Base-by-base conservation (phyloP, 2,113 vertebrate genomes). In the Collichthys lucidus region DNA sequence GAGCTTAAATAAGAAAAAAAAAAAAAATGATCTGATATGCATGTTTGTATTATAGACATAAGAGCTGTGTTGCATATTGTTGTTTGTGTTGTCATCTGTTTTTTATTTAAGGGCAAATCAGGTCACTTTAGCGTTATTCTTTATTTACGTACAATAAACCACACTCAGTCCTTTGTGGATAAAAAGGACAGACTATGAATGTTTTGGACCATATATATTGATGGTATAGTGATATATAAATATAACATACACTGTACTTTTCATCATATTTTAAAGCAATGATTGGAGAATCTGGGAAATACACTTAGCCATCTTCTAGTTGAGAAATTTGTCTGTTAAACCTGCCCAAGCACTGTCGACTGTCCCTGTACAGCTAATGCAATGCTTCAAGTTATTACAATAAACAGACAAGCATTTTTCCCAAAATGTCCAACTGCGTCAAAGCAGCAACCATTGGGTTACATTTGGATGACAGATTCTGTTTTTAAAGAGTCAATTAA, bases 41-140 rank as follows among this genome's bases (percentile, higher is more conserved):
- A 44, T 66, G 50, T 82, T 86, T 88, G 84, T 85, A 88, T 82
- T 90, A 89, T 83, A 86, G 67, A 93, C 79, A 88, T 86, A 92
- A 89, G 87, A 86, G 88, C 77, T 83, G 73, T 19, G 73, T 63
- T 77, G 59, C 65, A 63, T 49, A 55, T 68, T 64, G 47, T 68
- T 77, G 47, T 57, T 80, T 75, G 20, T 60, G 69, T 80, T 83
- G 74, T 82, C 66, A 71, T 85, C 72, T 75, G 75, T 83, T 86
- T 83, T 86, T 68, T 73, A 40, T 89, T 89, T 57, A 77, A 82
- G 82, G 83, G 80, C 87, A 90, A 64, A 88, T 84, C 85, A 88
- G 82, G 70, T 73, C 64, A 64, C 61, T 86, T 85, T 82, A 64
- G 55, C 20, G 2, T 82, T n/a, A 64, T 75, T 9, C 16, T 76